Evolutionary conservation across 2,113 vertebrate genomes (phyloP).

Genomic region (Apteryx owenii): DNA sequence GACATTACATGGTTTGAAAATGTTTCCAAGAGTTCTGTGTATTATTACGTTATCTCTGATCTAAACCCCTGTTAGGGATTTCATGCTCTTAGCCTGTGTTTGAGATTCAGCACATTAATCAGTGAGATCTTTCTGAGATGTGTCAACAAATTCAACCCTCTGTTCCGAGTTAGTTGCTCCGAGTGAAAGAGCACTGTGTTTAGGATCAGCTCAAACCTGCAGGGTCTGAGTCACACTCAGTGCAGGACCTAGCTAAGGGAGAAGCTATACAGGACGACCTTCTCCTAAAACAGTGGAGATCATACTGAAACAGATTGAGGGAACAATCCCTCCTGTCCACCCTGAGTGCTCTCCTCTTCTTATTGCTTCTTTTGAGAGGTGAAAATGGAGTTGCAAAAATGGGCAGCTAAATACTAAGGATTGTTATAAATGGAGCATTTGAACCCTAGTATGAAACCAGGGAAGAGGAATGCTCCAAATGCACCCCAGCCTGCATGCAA

Average conservation of each 20-base stretch:
- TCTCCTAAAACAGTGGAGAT: neutral
- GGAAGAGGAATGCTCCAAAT: neutral
- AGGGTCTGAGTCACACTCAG: neutral
- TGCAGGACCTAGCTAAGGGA: neutral
- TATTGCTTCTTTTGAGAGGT: neutral
- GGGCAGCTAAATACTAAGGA: neutral
- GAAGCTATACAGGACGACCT: neutral
- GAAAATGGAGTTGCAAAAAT: neutral
- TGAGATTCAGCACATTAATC: slow-evolving; percentile 75
- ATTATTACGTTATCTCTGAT: slow-evolving; percentile 72
- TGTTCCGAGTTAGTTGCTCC: slow-evolving; percentile 48
- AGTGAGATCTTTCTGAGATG: slow-evolving; percentile 65
- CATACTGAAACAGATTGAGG: neutral
- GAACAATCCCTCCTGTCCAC: neutral
- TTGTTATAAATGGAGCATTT: neutral
- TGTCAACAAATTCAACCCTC: slow-evolving; percentile 70
- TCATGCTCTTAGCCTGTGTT: slow-evolving; percentile 72
- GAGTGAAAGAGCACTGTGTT: neutral
- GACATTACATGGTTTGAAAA: slow-evolving; percentile 72
- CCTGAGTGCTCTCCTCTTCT: neutral
- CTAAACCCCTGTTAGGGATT: slow-evolving; percentile 75
- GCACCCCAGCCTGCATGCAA: accelerated
- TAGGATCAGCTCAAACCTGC: neutral
- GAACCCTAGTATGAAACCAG: neutral
- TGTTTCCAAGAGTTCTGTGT: slow-evolving; percentile 72